Percentiles rank a stretch among this genome's conserved stretches.
These are phyloP conservation scores for Euwallacea fornicatus DNA, from an alignment of 1,140 invertebrate species.

Conservation along the genomic window DNA sequence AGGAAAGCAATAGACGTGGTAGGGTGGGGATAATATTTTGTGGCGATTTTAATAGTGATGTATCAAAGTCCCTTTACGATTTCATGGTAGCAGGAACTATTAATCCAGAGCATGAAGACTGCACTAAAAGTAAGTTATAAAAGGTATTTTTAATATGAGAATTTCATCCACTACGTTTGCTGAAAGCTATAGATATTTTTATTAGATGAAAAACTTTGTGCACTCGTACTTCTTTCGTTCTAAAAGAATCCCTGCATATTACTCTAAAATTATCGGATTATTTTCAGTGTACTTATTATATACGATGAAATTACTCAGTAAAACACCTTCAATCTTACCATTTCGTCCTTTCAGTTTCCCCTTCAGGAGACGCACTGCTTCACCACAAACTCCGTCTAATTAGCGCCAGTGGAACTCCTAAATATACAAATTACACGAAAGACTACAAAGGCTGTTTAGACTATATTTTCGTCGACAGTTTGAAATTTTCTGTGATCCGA, in stretches of 20 bases:
- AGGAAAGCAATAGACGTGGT: slow-evolving; percentile 3
- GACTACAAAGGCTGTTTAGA: slow-evolving; percentile 87
- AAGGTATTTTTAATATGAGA: too few species aligned
- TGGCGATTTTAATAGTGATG: slow-evolving; percentile 86
- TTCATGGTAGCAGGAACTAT: slow-evolving; percentile 69
- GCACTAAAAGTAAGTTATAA: slow-evolving; percentile 41
- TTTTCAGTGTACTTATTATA: too few species aligned
- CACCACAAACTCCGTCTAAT: slow-evolving; percentile 63
- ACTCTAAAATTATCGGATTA: too few species aligned
- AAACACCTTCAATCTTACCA: slow-evolving; percentile 3
- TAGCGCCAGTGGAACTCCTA: slow-evolving; percentile 75
- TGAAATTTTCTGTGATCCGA: slow-evolving; percentile 65
- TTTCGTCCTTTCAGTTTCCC: slow-evolving; percentile 33
- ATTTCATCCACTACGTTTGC: too few species aligned
- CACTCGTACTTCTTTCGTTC: too few species aligned
- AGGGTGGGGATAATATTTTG: slow-evolving; percentile 57
- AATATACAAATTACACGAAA: slow-evolving; percentile 84
- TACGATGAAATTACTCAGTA: too few species aligned
- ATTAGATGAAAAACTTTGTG: too few species aligned
- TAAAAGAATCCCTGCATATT: too few species aligned
- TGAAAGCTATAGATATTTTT: too few species aligned
- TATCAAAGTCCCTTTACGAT: slow-evolving; percentile 77
- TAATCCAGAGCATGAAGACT: slow-evolving; percentile 33
- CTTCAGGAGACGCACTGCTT: slow-evolving; percentile 24
- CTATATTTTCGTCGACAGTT: slow-evolving; percentile 84